Conservation (phyloP, 1,140 invertebrate species). For the Heliconius congener region DNA sequence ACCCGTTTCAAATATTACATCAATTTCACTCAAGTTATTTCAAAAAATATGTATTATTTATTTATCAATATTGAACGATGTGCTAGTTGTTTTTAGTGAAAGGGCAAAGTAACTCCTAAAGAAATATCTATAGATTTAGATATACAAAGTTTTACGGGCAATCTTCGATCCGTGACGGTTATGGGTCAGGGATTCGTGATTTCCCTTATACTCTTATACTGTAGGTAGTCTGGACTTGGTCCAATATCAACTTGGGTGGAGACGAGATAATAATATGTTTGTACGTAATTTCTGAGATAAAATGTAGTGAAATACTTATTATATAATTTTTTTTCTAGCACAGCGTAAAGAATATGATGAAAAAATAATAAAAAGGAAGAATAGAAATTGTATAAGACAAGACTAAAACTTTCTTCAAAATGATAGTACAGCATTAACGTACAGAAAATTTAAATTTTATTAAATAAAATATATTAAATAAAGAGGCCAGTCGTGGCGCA, state of each 20-base stretch:
- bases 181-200: conserved; percentile 24
- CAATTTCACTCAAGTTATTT: neutral
- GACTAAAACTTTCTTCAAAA: no score
- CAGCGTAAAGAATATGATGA: no score
- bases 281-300: neutral
- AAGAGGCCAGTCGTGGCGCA: no score
- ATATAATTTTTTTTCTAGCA: no score
- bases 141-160: conserved; percentile 6
- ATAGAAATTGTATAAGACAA: no score
- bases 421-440: no score
- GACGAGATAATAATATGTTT: neutral
- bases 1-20: neutral
- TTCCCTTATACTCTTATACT: neutral
- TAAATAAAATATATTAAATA: no score
- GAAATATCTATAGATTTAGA: conserved; percentile 3
- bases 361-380: no score
- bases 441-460: no score
- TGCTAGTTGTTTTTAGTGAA: neutral
- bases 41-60: neutral
- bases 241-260: neutral
- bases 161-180: conserved; percentile 31
- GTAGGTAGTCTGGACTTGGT: neutral
- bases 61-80: neutral
- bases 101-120: neutral
- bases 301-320: neutral